These are phyloP conservation scores for Falco naumanni DNA, from an alignment of 2,797 vertebrate genomes.

Conservation along the genomic window DNA sequence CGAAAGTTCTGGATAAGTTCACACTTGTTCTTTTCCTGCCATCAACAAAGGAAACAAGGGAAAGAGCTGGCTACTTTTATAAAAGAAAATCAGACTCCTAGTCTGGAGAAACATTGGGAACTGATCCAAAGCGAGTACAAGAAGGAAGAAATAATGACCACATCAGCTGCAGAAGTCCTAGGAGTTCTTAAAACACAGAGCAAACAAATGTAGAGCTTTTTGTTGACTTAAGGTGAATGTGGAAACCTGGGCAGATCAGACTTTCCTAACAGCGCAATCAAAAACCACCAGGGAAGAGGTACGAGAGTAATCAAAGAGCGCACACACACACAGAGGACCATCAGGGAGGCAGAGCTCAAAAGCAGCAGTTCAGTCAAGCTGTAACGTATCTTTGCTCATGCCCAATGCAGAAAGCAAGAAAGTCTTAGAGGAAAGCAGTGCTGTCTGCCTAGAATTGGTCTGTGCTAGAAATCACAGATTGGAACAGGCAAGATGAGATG, in stretches of 20 bases:
- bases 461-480: neutral
- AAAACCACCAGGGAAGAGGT: neutral
- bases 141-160: neutral
- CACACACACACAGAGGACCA: neutral
- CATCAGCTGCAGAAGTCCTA: neutral
- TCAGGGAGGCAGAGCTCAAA: neutral
- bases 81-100: neutral
- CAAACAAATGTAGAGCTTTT: neutral
- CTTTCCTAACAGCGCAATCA: neutral
- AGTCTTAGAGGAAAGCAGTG: neutral
- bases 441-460: neutral
- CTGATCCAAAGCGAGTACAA: neutral
- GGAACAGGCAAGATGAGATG: neutral
- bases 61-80: neutral
- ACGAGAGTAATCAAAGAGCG: neutral
- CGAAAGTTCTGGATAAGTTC: slow-evolving; percentile 20
- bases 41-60: neutral
- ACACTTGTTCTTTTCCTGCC: neutral
- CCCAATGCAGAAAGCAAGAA: neutral
- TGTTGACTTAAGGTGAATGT: neutral
- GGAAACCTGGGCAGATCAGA: neutral
- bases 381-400: neutral
- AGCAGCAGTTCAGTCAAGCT: neutral
- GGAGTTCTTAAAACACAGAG: neutral
- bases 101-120: neutral